phyloP scores from a whole-genome alignment of 2,888 invertebrate species.

The Ecliptopera silaceata region DNA sequence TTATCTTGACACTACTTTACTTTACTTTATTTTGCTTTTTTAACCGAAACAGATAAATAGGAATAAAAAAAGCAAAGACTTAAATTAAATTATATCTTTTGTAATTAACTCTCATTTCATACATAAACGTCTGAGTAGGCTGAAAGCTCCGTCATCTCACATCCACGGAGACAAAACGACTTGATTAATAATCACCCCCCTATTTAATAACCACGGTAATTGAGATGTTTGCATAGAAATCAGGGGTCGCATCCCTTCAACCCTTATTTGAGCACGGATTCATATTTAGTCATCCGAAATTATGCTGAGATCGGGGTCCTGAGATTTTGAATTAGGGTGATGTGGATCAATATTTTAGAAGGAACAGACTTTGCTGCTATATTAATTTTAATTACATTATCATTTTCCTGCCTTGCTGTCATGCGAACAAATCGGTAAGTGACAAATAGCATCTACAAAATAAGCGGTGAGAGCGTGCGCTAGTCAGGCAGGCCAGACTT shows the following conservation, averaged over 20 bases:
- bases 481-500: too few species aligned
- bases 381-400: not conserved
- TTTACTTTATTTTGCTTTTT: too few species aligned
- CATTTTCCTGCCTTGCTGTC: too few species aligned
- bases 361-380: not conserved
- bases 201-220: conserved; percentile 79
- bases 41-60: too few species aligned
- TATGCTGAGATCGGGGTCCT: conserved; percentile 61
- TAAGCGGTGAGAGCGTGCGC: too few species aligned
- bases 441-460: too few species aligned
- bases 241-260: conserved; percentile 53
- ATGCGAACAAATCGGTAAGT: too few species aligned
- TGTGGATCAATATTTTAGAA: conserved; percentile 23
- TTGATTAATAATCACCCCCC: conserved; percentile 65
- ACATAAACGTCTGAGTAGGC: too few species aligned
- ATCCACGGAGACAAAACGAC: conserved; percentile 55
- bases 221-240: conserved; percentile 75
- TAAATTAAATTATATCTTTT: too few species aligned
- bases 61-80: too few species aligned
- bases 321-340: conserved; percentile 38
- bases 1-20: too few species aligned
- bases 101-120: too few species aligned
- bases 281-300: conserved; percentile 76
- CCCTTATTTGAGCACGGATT: conserved; percentile 69
- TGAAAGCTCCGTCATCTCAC: conserved; percentile 19